phyloP scores from a whole-genome alignment of 2,797 vertebrate genomes.

The Pseudochaenichthys georgianus region DNA sequence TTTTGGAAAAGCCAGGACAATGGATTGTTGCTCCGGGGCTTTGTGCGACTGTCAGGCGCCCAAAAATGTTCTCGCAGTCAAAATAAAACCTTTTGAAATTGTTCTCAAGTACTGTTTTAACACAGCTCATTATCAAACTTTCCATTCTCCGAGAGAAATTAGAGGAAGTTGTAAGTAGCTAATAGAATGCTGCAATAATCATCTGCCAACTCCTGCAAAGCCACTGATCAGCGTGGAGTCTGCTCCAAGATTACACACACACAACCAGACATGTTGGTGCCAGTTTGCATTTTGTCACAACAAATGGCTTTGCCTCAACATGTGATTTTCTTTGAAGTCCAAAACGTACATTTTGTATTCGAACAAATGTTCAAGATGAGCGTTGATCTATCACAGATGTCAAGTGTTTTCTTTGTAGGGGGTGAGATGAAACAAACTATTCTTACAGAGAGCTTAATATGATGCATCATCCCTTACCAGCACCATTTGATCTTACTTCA shows the following conservation, averaged over 20 bases:
- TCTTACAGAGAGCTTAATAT: conserved; percentile 54
- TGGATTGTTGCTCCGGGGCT: conserved; percentile 42
- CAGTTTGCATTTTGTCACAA: conserved; percentile 42
- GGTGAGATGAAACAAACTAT: conserved; percentile 60
- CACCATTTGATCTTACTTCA: conserved; percentile 61
- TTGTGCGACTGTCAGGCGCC: conserved; percentile 32
- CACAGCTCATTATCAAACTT: conserved; percentile 29
- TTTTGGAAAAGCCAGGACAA: conserved; percentile 34
- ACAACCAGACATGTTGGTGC: conserved; percentile 23
- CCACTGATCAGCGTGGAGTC: conserved; percentile 12
- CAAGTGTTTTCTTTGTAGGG: conserved; percentile 53
- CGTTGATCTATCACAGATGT: conserved; percentile 53
- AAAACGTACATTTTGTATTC: conserved; percentile 1
- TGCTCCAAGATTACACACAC: conserved; percentile 25
- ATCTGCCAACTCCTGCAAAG: conserved; percentile 49
- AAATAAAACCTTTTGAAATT: conserved; percentile 13
- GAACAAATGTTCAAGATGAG: conserved; percentile 31
- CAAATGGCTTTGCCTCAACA: conserved; percentile 33
- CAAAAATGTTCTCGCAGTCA: conserved; percentile 12
- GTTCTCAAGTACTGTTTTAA: conserved; percentile 14
- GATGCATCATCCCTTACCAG: conserved; percentile 54
- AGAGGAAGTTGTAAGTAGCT: conserved; percentile 27
- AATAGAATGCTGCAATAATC: conserved; percentile 37
- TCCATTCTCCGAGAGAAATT: conserved; percentile 14
- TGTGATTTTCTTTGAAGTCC: conserved; percentile 51